These are phyloP conservation scores for Gallinago solitaria DNA, from an alignment of 2,797 vertebrate genomes.

Conservation along the genomic window DNA sequence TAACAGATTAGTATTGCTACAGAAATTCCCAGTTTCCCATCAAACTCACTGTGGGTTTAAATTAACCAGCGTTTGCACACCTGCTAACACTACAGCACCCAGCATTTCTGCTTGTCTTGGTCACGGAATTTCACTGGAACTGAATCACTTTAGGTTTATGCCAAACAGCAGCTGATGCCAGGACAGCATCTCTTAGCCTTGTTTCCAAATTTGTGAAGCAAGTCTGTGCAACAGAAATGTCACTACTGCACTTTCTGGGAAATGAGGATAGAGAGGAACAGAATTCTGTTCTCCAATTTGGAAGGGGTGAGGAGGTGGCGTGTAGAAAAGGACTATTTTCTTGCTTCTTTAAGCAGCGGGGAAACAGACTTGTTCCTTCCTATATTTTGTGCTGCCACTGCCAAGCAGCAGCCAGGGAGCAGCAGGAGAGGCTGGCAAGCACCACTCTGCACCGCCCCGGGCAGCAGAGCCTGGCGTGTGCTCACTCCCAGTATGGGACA, in stretches of 20 bases:
- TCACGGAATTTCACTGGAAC: background rate
- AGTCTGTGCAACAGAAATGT: too few relatives aligned
- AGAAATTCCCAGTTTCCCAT: background rate
- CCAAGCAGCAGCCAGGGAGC: background rate
- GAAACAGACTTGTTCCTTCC: background rate
- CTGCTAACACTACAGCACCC: background rate
- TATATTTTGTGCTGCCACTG: background rate
- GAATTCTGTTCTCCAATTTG: background rate
- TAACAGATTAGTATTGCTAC: background rate
- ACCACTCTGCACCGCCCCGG: accelerated
- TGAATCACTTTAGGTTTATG: background rate
- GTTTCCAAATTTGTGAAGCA: background rate
- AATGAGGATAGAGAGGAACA: accelerated
- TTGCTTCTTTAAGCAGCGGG: background rate
- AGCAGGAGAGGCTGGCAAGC: background rate
- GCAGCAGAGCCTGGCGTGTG: background rate
- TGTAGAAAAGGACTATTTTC: background rate
- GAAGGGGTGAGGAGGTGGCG: too few relatives aligned
- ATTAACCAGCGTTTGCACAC: background rate
- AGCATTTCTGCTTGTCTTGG: background rate
- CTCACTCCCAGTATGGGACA: background rate
- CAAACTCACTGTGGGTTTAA: background rate
- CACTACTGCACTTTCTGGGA: background rate
- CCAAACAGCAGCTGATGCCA: background rate
- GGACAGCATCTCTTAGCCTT: background rate